Evolutionary conservation across 2,797 vertebrate species (phyloP), one percentile per base, ranked within the genome.

Genomic region (Cossypha heuglini): DNA sequence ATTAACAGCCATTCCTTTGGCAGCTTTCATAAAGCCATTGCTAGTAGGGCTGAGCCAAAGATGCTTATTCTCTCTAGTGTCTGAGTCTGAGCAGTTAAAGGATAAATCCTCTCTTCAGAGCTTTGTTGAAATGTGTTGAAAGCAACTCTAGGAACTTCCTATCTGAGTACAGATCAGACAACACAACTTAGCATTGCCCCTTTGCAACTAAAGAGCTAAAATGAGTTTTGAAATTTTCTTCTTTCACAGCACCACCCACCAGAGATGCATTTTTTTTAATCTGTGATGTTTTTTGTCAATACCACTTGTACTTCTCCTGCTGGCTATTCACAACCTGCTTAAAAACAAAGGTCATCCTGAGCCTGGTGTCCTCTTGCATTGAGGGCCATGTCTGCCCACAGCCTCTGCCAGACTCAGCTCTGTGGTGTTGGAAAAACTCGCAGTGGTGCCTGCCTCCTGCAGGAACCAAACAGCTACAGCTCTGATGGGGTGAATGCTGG

Each of bases 291-390:
- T 45, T 74, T 28, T 1, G 0, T 43, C 35, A 75, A 28, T 48
- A 22, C 2, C 38, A 19, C 18, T 24, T 31, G 45, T 21, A 54
- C 10, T 54, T 52, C 58, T 76, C 1, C 43, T 29, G n/a, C 45
- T 40, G 10, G 83, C 72, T 52, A 10, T 19, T 42, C 66, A 19
- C 66, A 77, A 31, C 61, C 16, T 33, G 3, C 5, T 4, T 19
- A 25, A 26, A 72, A 73, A 61, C 33, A 10, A 38, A n/a, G 5
- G 28, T 38, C 42, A 67, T 19, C 20, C 73, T 31, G 57, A 57
- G 25, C 42, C 26, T 54, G 0, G 0, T 35, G 22, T 52, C 8
- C 40, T 29, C 29, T 26, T 29, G 25, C 2, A 2, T 1, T 35
- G 8, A 62, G 25, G 25, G 12, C 6, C 2, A 0, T 0, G 17